A percentile compares a stretch with the other conserved stretches of the same genome.
phyloP scores from a whole-genome alignment of 2,797 vertebrate species.

The Tachyglossus aculeatus region DNA sequence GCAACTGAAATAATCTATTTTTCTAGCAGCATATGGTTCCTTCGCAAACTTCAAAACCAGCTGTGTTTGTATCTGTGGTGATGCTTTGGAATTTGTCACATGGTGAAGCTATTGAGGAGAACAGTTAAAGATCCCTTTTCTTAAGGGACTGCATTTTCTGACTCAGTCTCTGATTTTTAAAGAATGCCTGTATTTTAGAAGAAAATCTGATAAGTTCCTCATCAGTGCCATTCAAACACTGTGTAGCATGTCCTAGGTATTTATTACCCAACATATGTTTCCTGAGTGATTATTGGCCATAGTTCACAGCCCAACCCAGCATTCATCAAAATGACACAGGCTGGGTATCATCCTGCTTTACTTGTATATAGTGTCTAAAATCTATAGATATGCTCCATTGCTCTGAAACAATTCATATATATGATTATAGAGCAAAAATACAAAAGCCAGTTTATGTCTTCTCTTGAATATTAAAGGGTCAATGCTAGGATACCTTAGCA shows the following conservation, averaged over 20 bases:
- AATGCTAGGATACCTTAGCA: slow-evolving; percentile 41
- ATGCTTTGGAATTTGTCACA: slow-evolving; percentile 21
- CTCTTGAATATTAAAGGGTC: slow-evolving; percentile 20
- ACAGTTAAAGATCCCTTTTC: slow-evolving; percentile 38
- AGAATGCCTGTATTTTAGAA: slow-evolving; percentile 19
- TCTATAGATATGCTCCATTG: slow-evolving; percentile 35
- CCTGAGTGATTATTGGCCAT: slow-evolving; percentile 47
- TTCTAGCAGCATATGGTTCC: slow-evolving; percentile 44
- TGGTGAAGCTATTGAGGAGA: background rate
- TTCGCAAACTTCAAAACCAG: slow-evolving; percentile 38
- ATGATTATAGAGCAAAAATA: slow-evolving; percentile 20
- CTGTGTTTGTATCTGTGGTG: slow-evolving; percentile 53
- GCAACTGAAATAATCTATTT: slow-evolving; percentile 29
- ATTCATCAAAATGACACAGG: slow-evolving; percentile 52
- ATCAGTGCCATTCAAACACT: background rate
- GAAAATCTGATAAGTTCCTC: slow-evolving; percentile 12
- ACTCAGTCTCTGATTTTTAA: slow-evolving; percentile 38
- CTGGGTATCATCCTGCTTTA: slow-evolving; percentile 36
- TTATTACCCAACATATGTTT: slow-evolving; percentile 32
- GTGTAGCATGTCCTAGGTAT: slow-evolving; percentile 6
- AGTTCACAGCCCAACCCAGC: slow-evolving; percentile 33
- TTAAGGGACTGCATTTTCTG: slow-evolving; percentile 49
- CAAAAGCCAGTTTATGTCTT: background rate
- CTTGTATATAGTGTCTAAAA: slow-evolving; percentile 48
- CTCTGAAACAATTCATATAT: slow-evolving; percentile 46